Base-by-base conservation (phyloP, 2,113 vertebrate genomes). In the Amphiprion ocellaris region DNA sequence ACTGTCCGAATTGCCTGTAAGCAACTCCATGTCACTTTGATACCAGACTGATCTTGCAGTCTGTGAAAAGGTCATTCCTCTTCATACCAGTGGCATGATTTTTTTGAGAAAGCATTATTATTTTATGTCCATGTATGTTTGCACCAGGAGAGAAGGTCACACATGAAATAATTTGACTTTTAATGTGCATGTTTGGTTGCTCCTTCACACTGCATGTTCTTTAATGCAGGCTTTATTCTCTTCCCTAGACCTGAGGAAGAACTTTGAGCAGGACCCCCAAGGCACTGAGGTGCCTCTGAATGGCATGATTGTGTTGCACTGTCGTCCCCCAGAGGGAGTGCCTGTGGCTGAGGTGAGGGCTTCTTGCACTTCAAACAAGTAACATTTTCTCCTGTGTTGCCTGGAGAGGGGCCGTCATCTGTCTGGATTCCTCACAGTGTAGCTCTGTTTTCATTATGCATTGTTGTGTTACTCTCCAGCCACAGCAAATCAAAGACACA, bases 191-290 rank as follows among this genome's bases (percentile, higher is more conserved):
- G 50, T 58, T 59, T 73, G 21, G 0, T 47, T 73, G 28, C 49
- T 17, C 19, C 15, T 47, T 44, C 8, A 10, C 30, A 21, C 4
- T 63, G 39, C 17, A n/a, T 52, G 33, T 50, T 70, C 55, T 78
- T 53, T 86, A 71, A 89, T 56, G 24, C 64, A 44, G n/a, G 15
- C 47, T 89, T 77, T 87, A 50, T 86, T 81, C 63, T 86, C 65
- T 61, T 90, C 85, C 61, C 52, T 90, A 99, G 98, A 99, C 94
- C 92, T 99, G 46, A 94, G 98, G 90, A 99, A 99, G 84, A 99
- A 99, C 92, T 99, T 99, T 70, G 98, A 99, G 88, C 98, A 99
- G 89, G 97, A 99, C 86, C 98, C 98, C 0, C 98, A 99, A 83
- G 98, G 97, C 87, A 95, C 96, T 55, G 98, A 99, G 90, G 97